phyloP scores from a whole-genome alignment of 1,140 invertebrate species.

The Bursaphelenchus mucronatus region DNA sequence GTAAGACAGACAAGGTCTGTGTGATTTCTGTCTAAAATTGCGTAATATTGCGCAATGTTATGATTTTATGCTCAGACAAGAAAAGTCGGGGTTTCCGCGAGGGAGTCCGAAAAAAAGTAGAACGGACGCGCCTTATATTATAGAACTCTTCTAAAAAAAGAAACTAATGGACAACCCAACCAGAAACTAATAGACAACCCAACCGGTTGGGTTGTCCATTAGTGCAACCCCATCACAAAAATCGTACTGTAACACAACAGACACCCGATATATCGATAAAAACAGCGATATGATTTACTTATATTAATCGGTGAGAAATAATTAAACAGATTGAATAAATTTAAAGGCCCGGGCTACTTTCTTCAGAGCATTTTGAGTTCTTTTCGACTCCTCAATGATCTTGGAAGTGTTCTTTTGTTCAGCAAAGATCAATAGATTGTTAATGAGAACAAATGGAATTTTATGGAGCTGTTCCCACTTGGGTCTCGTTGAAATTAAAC shows the following conservation, averaged over 20 bases:
- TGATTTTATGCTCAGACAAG: too few relatives aligned
- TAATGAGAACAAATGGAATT: constrained; percentile 14
- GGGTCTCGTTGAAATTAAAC: not conserved
- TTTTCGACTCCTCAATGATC: too few relatives aligned
- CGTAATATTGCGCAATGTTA: too few relatives aligned
- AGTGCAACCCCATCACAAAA: not conserved
- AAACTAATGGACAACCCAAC: not conserved
- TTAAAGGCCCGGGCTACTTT: constrained; percentile 24
- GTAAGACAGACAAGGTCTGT: too few relatives aligned
- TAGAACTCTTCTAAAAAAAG: not conserved
- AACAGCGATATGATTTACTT: not conserved
- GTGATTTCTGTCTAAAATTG: too few relatives aligned
- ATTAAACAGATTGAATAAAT: constrained; percentile 32
- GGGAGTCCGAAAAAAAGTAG: too few relatives aligned
- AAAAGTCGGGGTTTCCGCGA: too few relatives aligned
- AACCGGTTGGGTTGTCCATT: too few relatives aligned
- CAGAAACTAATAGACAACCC: not conserved
- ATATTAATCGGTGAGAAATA: not conserved
- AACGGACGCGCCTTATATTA: too few relatives aligned
- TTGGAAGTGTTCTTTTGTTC: not conserved
- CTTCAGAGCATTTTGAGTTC: too few relatives aligned
- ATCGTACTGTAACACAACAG: constrained; percentile 4
- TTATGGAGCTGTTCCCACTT: not conserved
- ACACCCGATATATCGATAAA: constrained; percentile 13
- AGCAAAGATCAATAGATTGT: constrained; percentile 7